Evolutionary conservation across 2,888 invertebrate species (phyloP).

Genomic region (Dynastes hyllus): DNA sequence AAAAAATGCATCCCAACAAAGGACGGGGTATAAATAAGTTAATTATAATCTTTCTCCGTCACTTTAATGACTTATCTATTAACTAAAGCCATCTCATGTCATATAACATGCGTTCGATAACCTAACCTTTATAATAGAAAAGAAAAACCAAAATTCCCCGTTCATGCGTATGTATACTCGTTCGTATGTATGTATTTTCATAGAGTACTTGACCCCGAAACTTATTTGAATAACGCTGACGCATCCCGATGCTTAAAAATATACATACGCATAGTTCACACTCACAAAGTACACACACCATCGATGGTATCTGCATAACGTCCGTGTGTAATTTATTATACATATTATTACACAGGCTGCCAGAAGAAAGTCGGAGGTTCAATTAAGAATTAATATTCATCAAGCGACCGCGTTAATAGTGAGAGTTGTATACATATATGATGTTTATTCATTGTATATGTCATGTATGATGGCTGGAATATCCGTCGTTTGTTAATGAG

Average conservation of each 20-base stretch:
- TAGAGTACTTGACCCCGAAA: constrained; percentile 36
- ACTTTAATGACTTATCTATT: background rate
- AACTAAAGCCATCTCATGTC: background rate
- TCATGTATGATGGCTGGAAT: background rate
- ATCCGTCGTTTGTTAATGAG: background rate
- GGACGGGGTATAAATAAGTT: background rate
- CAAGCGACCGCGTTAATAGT: constrained; percentile 16
- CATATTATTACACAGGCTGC: background rate
- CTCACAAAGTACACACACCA: background rate
- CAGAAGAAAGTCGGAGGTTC: constrained; percentile 41
- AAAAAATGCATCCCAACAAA: no score
- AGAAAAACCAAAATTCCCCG: background rate
- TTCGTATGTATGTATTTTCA: background rate
- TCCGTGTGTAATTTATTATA: background rate
- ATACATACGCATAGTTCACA: background rate
- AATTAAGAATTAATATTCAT: constrained; percentile 46
- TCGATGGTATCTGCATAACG: background rate
- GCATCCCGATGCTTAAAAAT: background rate
- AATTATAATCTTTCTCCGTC: background rate
- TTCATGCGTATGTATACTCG: background rate
- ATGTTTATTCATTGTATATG: background rate
- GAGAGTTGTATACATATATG: constrained; percentile 1
- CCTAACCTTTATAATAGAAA: background rate
- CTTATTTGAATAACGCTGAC: constrained; percentile 40
- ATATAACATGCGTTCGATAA: background rate